Base-by-base conservation (phyloP, 2,113 vertebrate species). In the Ranitomeya imitator region DNA sequence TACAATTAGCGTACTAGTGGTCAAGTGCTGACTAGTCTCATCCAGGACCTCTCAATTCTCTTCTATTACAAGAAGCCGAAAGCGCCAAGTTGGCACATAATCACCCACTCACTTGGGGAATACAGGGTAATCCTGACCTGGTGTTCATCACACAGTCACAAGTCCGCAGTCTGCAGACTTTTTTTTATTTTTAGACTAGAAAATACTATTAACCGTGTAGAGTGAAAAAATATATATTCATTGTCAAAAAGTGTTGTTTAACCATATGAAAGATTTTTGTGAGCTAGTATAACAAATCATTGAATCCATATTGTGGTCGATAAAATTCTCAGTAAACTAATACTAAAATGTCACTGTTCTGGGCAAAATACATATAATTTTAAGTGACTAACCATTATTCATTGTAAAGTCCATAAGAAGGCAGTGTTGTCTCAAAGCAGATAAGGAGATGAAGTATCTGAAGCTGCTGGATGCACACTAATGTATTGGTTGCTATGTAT, bases 401-500 rank as follows among this genome's bases (percentile, higher is more conserved):
- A 79, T 8, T 57, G 19, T 21, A 13, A 19, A 7, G n/a, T 79
- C 10, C 77, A 52, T 79, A 55, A 55, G n/a, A n/a, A 78, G 18
- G 9, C 9, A n/a, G 76, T 23, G n/a, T 55, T 54, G n/a, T 54
- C 45, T 54, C 19, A 54, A 54, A 54, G 51, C 18, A 77, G 31
- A 77, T 52, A 77, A 52, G 8, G 54, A 4, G 8, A 79, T 26
- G n/a, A 57, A 57, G 23, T 7, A 81, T 59, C 10, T 37, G 59
- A 79, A 81, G 57, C 79, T 60, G 79, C 79, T 31, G 21, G 26
- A 60, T 45, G 57, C 55, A 61, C 19, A 26, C 31, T 81, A 60
- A 37, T 83, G 45, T 65, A 65, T 83, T 63, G 60, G 57, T 63
- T 82, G 31, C 31, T 82, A 19, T 82, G 79, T 60, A 63, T 65